A percentile compares a stretch with the other conserved stretches of the same genome.
phyloP scores from a whole-genome alignment of 2,888 invertebrate genomes.

The Coelogynopora nodosa region DNA sequence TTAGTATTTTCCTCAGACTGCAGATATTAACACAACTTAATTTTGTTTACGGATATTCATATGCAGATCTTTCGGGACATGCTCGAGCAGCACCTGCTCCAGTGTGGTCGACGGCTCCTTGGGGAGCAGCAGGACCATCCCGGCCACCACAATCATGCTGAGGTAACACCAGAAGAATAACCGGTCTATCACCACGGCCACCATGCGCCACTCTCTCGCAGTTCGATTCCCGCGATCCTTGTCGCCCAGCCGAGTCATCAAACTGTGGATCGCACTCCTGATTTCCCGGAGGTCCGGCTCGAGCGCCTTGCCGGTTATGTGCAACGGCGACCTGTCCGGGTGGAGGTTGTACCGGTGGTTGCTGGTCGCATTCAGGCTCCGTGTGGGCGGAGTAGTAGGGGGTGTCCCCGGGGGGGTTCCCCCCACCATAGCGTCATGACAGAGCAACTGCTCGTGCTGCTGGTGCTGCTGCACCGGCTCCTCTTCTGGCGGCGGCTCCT shows the following conservation, averaged over 20 bases:
- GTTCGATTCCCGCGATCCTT: neutral
- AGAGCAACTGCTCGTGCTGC: no score
- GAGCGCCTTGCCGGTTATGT: neutral
- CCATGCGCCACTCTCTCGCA: neutral
- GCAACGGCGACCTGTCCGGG: neutral
- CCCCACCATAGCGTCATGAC: no score
- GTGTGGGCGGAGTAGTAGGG: neutral
- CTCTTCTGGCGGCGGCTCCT: neutral
- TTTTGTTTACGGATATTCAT: no score
- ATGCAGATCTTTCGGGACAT: no score
- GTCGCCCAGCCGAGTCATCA: neutral
- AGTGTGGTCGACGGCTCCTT: neutral
- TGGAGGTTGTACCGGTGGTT: neutral
- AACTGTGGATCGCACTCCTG: neutral
- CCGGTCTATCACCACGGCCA: neutral
- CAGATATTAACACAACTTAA: no score
- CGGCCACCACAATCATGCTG: neutral
- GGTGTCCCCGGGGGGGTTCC: neutral
- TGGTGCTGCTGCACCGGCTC: no score
- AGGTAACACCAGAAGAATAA: neutral
- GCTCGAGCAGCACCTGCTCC: no score
- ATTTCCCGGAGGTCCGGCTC: neutral
- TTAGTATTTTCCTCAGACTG: no score
- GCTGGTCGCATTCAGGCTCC: neutral
- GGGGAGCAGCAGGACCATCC: neutral